Base-by-base conservation (phyloP, 2,797 vertebrate species). In the Setipinna tenuifilis region DNA sequence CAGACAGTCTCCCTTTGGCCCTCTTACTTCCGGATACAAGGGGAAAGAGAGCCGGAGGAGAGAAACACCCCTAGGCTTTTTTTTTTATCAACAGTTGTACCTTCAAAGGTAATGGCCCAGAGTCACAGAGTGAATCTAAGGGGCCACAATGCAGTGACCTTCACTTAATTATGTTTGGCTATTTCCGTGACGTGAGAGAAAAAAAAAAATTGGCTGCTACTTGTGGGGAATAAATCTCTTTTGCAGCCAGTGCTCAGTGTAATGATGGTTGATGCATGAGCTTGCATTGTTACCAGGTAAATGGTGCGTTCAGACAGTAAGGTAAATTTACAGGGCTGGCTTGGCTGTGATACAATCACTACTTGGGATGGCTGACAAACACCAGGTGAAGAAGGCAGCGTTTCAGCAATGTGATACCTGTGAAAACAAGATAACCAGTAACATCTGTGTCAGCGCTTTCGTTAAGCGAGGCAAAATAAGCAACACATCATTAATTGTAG, bases 291-390 rank as follows among this genome's bases (percentile, higher is more conserved):
- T 35, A 85, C 50, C 6, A 71, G 19, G 48, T 82, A 82, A 81
- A 84, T 48, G 59, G 19, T 14, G 71, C 31, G 81, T 87, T 48
- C 58, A 28, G 61, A 81, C 59, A 62, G 11, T 23, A 14, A 59
- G 83, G 46, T 84, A 87, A 85, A 90, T 86, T 86, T 81, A 88
- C 28, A 65, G 83, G 59, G 25, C 12, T 75, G 68, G 16, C 68
- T 75, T 75, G 68, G 68, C 68, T 35, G 28, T 17, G 68, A 28
- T 75, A 75, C 68, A 75, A 19, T 75, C 14, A 35, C 28, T 28
- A 35, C 68, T 75, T 75, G 31, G 31, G 14, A 14, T 35, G 23
- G 23, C 65, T 31, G 28, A 35, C 65, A 71, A 75, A 75, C 31
- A 35, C 16, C 31, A 75, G 68, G 31, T 31, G 68, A 35, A 16